A percentile compares a stretch with the other conserved stretches of the same genome.
Conservation (phyloP, 2,888 invertebrate genomes). For the Cyclophora albipunctata region DNA sequence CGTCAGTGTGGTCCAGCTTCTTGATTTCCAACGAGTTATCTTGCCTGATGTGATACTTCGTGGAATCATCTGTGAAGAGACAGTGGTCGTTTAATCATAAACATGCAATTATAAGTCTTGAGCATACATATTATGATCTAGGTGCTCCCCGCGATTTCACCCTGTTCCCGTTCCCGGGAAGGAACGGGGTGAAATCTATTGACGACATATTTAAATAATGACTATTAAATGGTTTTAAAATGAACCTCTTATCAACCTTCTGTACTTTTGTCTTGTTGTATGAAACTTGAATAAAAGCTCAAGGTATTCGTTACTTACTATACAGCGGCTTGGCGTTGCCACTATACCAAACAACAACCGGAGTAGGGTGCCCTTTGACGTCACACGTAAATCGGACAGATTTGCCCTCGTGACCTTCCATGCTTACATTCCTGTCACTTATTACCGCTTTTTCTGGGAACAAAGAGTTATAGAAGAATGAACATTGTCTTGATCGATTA, state of each 20-base stretch:
- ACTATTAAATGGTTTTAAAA: no score
- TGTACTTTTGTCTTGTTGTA: no score
- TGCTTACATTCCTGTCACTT: conserved; percentile 28
- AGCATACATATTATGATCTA: no score
- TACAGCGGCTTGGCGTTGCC: conserved; percentile 31
- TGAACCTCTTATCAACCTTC: no score
- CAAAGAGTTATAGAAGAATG: background rate
- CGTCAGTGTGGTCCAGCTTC: conserved; percentile 50
- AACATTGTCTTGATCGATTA: no score
- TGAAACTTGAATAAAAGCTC: no score
- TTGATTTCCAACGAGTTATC: conserved; percentile 51
- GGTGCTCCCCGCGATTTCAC: no score
- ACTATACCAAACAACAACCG: conserved; percentile 59
- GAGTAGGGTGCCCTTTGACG: conserved; percentile 51
- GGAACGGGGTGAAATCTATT: no score
- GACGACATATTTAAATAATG: no score
- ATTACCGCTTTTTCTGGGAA: conserved; percentile 55
- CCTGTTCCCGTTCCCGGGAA: no score
- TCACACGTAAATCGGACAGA: conserved; percentile 44
- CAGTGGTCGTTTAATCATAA: background rate
- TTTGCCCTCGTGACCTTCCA: conserved; percentile 50
- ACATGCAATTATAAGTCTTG: no score
- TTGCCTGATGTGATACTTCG: conserved; percentile 40
- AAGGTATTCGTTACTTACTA: conserved; percentile 21
- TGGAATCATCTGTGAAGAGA: conserved; percentile 31